Evolutionary conservation across 2,888 invertebrate species (phyloP).

Genomic region (Ophion ellenae): DNA sequence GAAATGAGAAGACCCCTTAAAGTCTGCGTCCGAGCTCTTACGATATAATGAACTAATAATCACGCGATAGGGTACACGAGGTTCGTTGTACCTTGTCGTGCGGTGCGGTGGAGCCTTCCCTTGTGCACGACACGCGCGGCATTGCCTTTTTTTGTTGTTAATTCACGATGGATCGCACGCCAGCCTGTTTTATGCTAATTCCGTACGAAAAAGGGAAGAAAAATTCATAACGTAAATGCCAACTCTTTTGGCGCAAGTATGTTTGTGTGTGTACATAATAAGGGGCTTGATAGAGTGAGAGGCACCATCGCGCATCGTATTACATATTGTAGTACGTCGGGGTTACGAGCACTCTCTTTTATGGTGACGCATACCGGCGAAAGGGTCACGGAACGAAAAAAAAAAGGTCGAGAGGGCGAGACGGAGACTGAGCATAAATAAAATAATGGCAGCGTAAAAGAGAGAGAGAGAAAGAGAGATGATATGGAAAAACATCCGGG

Average conservation of each 20-base stretch:
- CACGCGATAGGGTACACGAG: constrained; percentile 49
- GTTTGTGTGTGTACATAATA: constrained; percentile 14
- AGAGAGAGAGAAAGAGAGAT: constrained; percentile 6
- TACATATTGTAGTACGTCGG: constrained; percentile 45
- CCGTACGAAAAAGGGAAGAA: constrained; percentile 21
- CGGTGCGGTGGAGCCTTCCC: constrained; percentile 21
- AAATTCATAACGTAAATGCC: constrained; percentile 28
- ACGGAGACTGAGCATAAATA: background rate
- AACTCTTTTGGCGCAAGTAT: constrained; percentile 19
- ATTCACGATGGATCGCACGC: constrained; percentile 36
- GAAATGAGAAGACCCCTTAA: background rate
- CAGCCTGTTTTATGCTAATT: constrained; percentile 60
- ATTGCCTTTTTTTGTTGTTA: constrained; percentile 32
- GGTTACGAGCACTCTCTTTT: constrained; percentile 50
- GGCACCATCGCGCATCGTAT: constrained; percentile 37
- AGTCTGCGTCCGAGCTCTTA: background rate
- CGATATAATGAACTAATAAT: constrained; percentile 58
- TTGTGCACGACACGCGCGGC: constrained; percentile 32
- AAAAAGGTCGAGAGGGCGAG: constrained; percentile 34
- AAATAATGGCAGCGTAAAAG: background rate
- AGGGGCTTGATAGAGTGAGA: constrained; percentile 20
- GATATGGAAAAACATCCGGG: constrained; percentile 10
- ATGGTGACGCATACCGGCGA: constrained; percentile 25
- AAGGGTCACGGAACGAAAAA: constrained; percentile 32
- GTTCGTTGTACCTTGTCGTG: constrained; percentile 34